Evolutionary conservation across 1,140 invertebrate genomes (phyloP).

Genomic region (Pseudomyrmex dendroicus): DNA sequence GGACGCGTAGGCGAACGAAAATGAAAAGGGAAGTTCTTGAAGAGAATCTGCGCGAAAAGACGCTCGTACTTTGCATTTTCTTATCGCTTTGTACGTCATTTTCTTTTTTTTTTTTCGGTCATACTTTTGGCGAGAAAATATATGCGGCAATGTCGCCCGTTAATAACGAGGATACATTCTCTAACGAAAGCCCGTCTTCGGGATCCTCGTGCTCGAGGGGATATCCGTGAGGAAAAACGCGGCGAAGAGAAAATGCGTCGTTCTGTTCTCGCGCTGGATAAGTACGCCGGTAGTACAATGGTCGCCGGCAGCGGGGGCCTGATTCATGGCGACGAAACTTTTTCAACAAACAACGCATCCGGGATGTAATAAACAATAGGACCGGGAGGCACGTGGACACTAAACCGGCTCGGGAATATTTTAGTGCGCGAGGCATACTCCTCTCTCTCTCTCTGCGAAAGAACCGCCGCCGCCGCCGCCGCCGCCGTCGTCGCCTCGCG

Average conservation of each 20-base stretch:
- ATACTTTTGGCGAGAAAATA: neutral
- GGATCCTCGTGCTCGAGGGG: too few species aligned
- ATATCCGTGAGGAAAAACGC: conserved; percentile 1
- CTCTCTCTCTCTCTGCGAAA: neutral
- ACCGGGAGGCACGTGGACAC: conserved; percentile 3
- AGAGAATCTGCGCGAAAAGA: neutral
- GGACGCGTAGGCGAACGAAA: neutral
- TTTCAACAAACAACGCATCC: conserved; percentile 76
- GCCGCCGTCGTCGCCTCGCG: too few species aligned
- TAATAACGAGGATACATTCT: too few species aligned
- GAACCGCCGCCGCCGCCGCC: too few species aligned
- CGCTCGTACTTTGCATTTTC: neutral
- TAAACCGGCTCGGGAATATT: conserved; percentile 43
- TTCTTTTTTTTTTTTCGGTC: neutral
- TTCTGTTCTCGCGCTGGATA: conserved; percentile 22
- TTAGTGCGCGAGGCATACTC: conserved; percentile 40
- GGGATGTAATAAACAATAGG: conserved; percentile 77
- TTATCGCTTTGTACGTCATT: neutral
- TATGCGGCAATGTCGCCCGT: neutral
- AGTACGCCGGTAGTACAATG: conserved; percentile 50
- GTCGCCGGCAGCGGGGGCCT: conserved; percentile 58
- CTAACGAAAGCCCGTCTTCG: too few species aligned
- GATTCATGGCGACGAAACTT: conserved; percentile 73
- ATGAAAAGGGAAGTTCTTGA: neutral
- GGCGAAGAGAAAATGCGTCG: conserved; percentile 6